Percentiles rank a stretch among this genome's conserved stretches.
These are phyloP conservation scores for Drosophila kambysellisi DNA, from an alignment of 2,888 invertebrate genomes.

Conservation along the genomic window DNA sequence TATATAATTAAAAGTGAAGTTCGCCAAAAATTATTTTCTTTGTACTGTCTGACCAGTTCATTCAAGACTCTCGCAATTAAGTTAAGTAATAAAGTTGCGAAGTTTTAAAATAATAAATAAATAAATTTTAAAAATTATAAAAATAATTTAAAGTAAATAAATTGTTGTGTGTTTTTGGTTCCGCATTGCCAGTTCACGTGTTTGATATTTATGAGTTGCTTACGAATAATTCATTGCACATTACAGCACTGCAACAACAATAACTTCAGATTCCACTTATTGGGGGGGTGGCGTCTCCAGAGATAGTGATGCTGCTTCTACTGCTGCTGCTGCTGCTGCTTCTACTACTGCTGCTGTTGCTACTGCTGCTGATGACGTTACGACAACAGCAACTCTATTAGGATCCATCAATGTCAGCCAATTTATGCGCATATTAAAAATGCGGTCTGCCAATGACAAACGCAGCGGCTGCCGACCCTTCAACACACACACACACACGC, in stretches of 20 bases:
- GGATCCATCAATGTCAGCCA: constrained; percentile 80
- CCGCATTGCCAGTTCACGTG: constrained; percentile 22
- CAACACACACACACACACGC: constrained; percentile 8
- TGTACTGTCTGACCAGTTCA: too few species aligned
- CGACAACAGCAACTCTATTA: constrained; percentile 71
- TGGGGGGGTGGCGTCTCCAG: background rate
- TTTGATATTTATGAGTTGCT: constrained; percentile 55
- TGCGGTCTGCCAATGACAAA: constrained; percentile 78
- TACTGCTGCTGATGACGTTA: constrained; percentile 41
- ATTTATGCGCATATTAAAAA: constrained; percentile 81
- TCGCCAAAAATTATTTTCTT: background rate
- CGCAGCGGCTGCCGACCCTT: constrained; percentile 49
- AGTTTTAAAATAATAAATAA: background rate
- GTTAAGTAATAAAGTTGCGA: background rate
- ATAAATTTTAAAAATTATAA: background rate
- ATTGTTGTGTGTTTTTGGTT: background rate
- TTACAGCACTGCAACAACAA: constrained; percentile 49
- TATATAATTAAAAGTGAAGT: background rate
- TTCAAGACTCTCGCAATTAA: background rate
- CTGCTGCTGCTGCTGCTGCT: background rate
- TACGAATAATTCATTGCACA: constrained; percentile 67
- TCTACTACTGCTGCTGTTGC: constrained; percentile 2
- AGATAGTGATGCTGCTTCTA: background rate
- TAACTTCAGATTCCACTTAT: constrained; percentile 22
- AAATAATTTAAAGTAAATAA: background rate